Conservation (phyloP, 2,113 vertebrate genomes). For the Corynorhinus townsendii region DNA sequence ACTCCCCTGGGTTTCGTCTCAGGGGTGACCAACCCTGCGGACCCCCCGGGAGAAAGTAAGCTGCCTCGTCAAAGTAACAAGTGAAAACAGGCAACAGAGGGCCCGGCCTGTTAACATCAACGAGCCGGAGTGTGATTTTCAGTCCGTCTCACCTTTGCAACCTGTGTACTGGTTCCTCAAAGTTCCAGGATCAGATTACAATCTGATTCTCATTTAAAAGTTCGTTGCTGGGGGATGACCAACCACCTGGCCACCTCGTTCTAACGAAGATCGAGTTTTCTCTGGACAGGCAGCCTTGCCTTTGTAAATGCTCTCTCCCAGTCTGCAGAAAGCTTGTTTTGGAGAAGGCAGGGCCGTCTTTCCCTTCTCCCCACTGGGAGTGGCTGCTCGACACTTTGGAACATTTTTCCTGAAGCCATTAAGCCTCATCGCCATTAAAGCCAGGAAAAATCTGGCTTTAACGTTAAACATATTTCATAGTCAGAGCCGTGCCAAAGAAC, state of each 20-base stretch:
- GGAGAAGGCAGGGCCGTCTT: not conserved
- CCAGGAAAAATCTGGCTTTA: slow-evolving; percentile 49
- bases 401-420: slow-evolving; percentile 38
- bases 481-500: not conserved
- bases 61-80: not conserved
- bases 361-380: not conserved
- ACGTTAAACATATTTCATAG: slow-evolving; percentile 35
- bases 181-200: not conserved
- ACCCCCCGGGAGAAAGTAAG: not conserved
- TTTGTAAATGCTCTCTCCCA: not conserved
- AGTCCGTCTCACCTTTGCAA: not conserved
- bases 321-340: not conserved
- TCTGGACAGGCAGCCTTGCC: not conserved
- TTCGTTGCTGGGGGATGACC: not conserved
- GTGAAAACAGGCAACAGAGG: not conserved
- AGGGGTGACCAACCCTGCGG: not conserved
- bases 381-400: not conserved
- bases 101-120: not conserved
- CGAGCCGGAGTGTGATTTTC: not conserved
- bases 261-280: not conserved
- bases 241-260: not conserved
- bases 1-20: not conserved
- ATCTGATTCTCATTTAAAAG: not conserved
- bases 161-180: not conserved
- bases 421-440: slow-evolving; percentile 23